Evolutionary conservation across 2,888 invertebrate genomes (phyloP).

Genomic region (Xanthorhoe spadicearia): DNA sequence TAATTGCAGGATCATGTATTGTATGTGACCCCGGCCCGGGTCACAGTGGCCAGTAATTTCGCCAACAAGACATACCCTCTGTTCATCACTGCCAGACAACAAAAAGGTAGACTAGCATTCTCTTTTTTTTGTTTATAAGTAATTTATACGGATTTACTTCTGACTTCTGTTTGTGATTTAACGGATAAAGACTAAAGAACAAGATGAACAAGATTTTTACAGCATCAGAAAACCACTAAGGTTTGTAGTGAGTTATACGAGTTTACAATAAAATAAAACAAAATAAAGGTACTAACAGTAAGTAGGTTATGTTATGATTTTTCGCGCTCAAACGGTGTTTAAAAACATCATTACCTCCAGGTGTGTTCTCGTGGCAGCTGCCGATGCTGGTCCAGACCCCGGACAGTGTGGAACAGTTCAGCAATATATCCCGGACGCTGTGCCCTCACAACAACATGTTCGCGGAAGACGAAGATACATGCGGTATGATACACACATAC

Average conservation of each 20-base stretch:
- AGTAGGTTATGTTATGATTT: no score
- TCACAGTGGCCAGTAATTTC: slow-evolving; percentile 76
- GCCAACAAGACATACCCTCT: slow-evolving; percentile 86
- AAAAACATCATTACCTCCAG: slow-evolving; percentile 55
- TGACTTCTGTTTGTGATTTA: no score
- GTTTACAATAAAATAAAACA: no score
- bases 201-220: no score
- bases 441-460: slow-evolving; percentile 85
- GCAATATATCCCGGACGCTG: slow-evolving; percentile 85
- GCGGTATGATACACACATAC: no score
- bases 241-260: no score
- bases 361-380: slow-evolving; percentile 91
- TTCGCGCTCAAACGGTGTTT: neutral
- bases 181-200: no score
- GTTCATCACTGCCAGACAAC: slow-evolving; percentile 90
- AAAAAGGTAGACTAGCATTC: slow-evolving; percentile 71
- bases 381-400: slow-evolving; percentile 86
- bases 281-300: no score
- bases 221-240: no score
- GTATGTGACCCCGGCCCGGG: slow-evolving; percentile 74
- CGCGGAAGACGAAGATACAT: slow-evolving; percentile 68
- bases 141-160: no score
- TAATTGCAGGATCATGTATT: slow-evolving; percentile 56
- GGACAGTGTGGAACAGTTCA: slow-evolving; percentile 80
- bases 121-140: no score